Evolutionary conservation across 2,797 vertebrate genomes (phyloP), one percentile per base, ranked within the genome.

Genomic region (Sardinella longiceps): DNA sequence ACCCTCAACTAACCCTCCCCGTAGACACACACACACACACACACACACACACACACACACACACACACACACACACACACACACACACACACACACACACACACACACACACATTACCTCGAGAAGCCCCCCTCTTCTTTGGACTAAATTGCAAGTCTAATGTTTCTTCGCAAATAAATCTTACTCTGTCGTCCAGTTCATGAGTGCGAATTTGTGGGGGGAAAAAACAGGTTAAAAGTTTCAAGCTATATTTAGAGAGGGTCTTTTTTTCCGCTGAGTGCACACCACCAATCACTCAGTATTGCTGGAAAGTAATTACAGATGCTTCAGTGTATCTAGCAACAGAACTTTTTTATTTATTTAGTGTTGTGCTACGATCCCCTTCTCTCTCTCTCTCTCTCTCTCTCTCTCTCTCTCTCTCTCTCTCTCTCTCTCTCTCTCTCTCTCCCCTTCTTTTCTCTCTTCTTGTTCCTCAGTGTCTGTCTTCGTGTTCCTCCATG

Each of bases 71-170:
- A 82, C 83, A 63, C 85, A 80, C 85, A 84, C 30, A 83, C 85
- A 88, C 84, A 81, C 85, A 90, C 90, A 89, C 86, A 89, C 86
- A 51, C 70, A 81, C 85, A 82, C 83, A 63, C 85, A 80, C 83
- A 83, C 30, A 83, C 84, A 88, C 84, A 81, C 85, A 90, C 90
- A 89, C 86, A 89, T 90, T 91, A 92, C 91, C 94, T 91, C 87
- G 88, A 85, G 93, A 82, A 86, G 83, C 90, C 93, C 90, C 93
- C 91, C 77, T 14, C 77, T 25, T 30, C 74, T 83, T 56, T 58
- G 60, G 84, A 70, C 58, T 48, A 53, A 80, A 48, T 83, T 83
- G 80, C 30, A 53, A 66, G 66, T 74, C 30, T 74, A 37, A 74
- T 20, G 66, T 74, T 74, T 43, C 82, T 50, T 45, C 30, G 39